Base-by-base conservation (phyloP, 2,888 invertebrate species). In the Melanchra persicariae region DNA sequence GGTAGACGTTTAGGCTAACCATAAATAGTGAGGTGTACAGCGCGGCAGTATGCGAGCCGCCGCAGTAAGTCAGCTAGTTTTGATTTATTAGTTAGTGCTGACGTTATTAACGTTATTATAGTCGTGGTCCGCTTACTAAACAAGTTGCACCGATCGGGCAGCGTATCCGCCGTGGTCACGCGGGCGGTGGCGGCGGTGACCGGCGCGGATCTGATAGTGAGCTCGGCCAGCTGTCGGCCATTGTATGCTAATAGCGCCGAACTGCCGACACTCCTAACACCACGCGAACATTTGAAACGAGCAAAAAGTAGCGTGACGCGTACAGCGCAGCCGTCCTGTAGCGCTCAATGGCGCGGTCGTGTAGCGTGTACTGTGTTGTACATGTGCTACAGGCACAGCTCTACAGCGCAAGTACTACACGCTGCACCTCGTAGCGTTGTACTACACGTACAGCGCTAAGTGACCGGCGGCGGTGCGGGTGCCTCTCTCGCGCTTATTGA, bases 231-330 rank as follows among this genome's bases (percentile, higher is more conserved):
- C 91, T 90, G 91, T 83, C 87, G 84, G 76, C 86, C 87, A 92
- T 92, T 92, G 92, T 92, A 91, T 92, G 92, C 83, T 91, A 92
- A 92, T 92, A 79, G 66, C 73, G 77, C 69, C 83, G 70, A 82
- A 81, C 85, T 78, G 82, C 81, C 64, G 34, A 74, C 85, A 74
- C 71, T 65, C 59, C 66, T 79, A 77, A 79, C 83, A 79, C 62
- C 65, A 75, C 34, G 66, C 52, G 57, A 66, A 77, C 62, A 82
- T 74, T 72, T 55, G 77, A 60, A 70, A 70, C 73, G 77, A 83
- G 67, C 79, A 84, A 79, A 83, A 83, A 83, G 72, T 74, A 64
- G 65, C 81, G 74, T 67, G 55, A 57, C 79, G 70, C 60, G 67
- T 70, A 64, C 65, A 64, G 45, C 57, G 47, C 57, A 49, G 51